These are phyloP conservation scores for Patiria miniata DNA, from an alignment of 35 echinoderm and acorn worm genomes.

Conservation along the genomic window DNA sequence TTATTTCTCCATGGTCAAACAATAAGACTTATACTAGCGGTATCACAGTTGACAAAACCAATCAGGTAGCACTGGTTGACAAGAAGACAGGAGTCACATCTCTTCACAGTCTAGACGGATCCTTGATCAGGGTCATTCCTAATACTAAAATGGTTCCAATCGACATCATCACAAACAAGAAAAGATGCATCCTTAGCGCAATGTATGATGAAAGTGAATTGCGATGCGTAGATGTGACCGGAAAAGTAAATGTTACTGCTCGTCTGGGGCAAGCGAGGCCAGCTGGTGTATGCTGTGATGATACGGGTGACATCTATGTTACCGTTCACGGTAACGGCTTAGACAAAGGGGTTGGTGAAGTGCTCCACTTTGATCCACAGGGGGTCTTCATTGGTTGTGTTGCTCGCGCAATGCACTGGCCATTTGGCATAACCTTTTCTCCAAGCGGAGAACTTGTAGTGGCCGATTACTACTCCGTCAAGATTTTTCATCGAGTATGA, in stretches of 20 bases:
- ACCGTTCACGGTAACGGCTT: background rate
- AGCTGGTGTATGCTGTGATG: too few species aligned
- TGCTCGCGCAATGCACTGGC: background rate
- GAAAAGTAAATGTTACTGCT: background rate
- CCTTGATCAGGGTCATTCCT: background rate
- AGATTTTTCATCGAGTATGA: conserved; percentile 9
- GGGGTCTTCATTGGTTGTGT: background rate
- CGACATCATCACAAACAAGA: background rate
- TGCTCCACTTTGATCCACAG: background rate
- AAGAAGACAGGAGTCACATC: too few species aligned
- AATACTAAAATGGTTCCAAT: too few species aligned
- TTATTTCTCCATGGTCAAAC: too few species aligned
- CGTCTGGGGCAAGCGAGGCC: background rate
- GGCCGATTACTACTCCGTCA: background rate
- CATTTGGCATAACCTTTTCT: background rate
- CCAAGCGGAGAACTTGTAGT: background rate
- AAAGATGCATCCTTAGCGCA: background rate
- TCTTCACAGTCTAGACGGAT: background rate
- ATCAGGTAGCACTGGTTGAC: background rate
- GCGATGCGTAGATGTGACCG: background rate
- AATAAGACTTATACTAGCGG: too few species aligned
- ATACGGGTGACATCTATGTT: too few species aligned
- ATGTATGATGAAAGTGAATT: background rate
- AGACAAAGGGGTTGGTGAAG: too few species aligned
- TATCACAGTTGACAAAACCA: background rate